phyloP scores from a whole-genome alignment of 2,797 vertebrate species.

The Enteromius fasciolatus region DNA sequence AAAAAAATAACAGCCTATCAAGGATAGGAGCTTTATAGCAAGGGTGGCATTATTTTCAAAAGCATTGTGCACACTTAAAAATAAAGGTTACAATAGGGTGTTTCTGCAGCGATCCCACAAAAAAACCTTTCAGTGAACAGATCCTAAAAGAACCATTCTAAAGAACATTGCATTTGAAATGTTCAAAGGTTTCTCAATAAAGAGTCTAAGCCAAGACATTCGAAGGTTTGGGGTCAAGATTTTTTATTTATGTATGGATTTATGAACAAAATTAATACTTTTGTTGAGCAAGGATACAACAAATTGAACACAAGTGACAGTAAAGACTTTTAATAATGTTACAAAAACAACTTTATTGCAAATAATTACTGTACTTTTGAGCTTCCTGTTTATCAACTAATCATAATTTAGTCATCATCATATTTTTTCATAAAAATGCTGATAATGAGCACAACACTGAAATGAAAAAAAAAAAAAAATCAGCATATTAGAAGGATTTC shows the following conservation, averaged over 20 bases:
- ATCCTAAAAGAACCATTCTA: neutral
- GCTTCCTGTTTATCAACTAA: neutral
- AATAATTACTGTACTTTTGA: neutral
- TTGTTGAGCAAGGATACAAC: neutral
- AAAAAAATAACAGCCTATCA: slow-evolving; percentile 20
- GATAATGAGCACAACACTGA: neutral
- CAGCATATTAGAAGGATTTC: neutral
- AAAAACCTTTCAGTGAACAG: neutral
- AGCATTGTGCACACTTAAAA: neutral
- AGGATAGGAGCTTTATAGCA: slow-evolving; percentile 16
- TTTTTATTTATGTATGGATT: neutral
- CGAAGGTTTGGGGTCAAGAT: neutral
- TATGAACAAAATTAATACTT: neutral
- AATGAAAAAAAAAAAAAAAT: neutral
- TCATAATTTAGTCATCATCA: neutral
- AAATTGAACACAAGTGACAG: neutral
- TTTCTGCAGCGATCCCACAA: neutral
- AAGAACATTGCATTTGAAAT: neutral
- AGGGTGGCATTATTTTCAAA: neutral
- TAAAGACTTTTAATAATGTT: neutral
- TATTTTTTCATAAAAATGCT: neutral
- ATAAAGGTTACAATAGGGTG: neutral
- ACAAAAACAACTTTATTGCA: neutral
- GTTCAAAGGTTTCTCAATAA: neutral
- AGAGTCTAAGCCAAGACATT: too few species aligned